Percentiles rank a stretch among this genome's conserved stretches.
phyloP scores from a whole-genome alignment of 2,888 invertebrate genomes.

The Lepidonotus clava region DNA sequence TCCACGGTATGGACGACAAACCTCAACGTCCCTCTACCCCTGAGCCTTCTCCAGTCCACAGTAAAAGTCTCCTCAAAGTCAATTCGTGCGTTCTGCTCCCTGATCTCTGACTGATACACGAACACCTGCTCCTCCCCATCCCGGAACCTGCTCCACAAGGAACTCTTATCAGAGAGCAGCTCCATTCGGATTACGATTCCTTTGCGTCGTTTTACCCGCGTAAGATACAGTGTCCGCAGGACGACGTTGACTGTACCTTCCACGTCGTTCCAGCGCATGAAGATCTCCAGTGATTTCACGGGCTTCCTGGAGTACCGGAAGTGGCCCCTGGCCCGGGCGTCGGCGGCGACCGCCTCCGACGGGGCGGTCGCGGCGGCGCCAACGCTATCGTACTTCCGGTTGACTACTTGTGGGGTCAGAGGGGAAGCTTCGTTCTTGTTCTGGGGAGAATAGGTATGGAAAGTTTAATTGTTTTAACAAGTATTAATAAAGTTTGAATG shows the following conservation, averaged over 20 bases:
- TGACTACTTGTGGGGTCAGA: too few species aligned
- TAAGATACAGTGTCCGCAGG: conserved; percentile 13
- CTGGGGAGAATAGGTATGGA: too few species aligned
- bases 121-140: background rate
- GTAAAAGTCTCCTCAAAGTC: background rate
- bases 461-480: too few species aligned
- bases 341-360: too few species aligned
- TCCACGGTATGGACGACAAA: conserved; percentile 7
- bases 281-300: background rate
- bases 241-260: background rate
- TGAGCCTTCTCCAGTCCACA: background rate
- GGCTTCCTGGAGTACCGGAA: background rate
- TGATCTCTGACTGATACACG: background rate
- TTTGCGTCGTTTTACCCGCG: background rate
- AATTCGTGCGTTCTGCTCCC: background rate
- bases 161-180: background rate
- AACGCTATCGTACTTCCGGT: background rate
- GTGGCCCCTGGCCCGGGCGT: background rate
- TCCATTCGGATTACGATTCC: background rate
- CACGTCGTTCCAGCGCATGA: background rate
- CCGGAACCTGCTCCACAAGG: background rate
- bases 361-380: background rate
- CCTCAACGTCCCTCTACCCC: background rate
- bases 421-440: too few species aligned
- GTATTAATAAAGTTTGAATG: too few species aligned